Evolutionary conservation across 2,113 vertebrate species (phyloP).

Genomic region (Misgurnus mizolepis): DNA sequence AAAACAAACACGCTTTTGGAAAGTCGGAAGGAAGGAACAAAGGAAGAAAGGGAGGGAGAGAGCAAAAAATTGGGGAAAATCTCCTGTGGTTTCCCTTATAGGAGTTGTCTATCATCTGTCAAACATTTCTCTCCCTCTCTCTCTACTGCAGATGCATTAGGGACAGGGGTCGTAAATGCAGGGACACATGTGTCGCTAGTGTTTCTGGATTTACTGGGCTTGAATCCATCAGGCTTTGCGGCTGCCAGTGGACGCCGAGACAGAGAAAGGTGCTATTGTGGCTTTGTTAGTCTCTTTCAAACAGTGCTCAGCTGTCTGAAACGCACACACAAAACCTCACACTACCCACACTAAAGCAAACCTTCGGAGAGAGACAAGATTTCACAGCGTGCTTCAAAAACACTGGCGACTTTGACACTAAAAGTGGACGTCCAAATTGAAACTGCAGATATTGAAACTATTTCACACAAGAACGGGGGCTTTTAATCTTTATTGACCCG

Average conservation of each 20-base stretch:
- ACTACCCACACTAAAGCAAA: neutral
- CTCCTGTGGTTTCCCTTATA: too few species aligned
- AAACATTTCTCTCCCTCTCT: neutral
- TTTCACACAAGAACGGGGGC: too few species aligned
- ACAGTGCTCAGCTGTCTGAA: neutral
- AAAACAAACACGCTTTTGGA: slow-evolving; percentile 47
- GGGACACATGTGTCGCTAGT: slow-evolving; percentile 38
- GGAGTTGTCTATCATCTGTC: too few species aligned
- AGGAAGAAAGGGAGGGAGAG: neutral
- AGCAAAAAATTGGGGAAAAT: neutral
- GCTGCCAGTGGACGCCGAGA: slow-evolving; percentile 35
- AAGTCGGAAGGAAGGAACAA: neutral
- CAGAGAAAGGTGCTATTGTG: slow-evolving; percentile 36
- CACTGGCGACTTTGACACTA: neutral
- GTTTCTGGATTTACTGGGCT: slow-evolving; percentile 54
- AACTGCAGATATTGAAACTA: too few species aligned
- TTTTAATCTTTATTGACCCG: too few species aligned
- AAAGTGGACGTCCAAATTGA: neutral
- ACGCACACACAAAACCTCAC: neutral
- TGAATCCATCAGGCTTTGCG: slow-evolving; percentile 59
- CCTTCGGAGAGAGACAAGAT: neutral
- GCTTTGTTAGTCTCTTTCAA: neutral
- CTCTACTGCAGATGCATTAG: slow-evolving; percentile 55
- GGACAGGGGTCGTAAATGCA: slow-evolving; percentile 51
- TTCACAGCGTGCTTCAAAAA: neutral